Base-by-base conservation (phyloP, 2,888 invertebrate genomes). In the Drymonia ruficornis region DNA sequence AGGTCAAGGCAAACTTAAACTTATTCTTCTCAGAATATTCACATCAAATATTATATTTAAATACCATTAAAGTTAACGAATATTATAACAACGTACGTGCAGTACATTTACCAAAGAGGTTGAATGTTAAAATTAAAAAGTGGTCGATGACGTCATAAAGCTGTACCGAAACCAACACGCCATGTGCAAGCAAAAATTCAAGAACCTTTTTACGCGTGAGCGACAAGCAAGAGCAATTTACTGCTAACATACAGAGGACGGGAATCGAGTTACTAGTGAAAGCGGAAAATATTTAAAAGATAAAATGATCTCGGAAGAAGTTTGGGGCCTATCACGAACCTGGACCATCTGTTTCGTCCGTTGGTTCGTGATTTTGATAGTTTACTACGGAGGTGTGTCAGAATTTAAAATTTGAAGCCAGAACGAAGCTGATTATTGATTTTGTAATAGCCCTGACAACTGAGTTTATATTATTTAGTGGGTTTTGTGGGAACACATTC, bases 171-270 rank as follows among this genome's bases (percentile, higher is more conserved):
- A 61, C 56, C 67, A 57, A 69, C 63, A 50, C 70, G 72, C 53
- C 56, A 55, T 62, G 58, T 46, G 55, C 52, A 67, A 71, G 73
- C 74, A 76, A 76, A 78, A 76, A 72, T 65, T 49, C 60, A 69
- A 49, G 56, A 55, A 60, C 67, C 74, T 77, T 84, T 84, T 80
- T 80, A 77, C 75, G 75, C 79, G 78, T 80, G 79, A 83, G 72
- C 77, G 83, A 84, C 84, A 80, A 75, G 78, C 77, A 76, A 77
- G 72, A 67, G 76, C 83, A 83, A 84, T 86, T 85, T 83, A 81
- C 74, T 74, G 71, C 69, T 68, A 59, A 65, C 67, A 67, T 57
- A 64, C 63, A 59, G 46, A 52, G 63, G 61, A 57, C 54, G 45
- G 65, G 76, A 69, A 38, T 31, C 48, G 49, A 53, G 63, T 54